Conservation (phyloP, 1,140 invertebrate species). For the Holotrichia oblita region DNA sequence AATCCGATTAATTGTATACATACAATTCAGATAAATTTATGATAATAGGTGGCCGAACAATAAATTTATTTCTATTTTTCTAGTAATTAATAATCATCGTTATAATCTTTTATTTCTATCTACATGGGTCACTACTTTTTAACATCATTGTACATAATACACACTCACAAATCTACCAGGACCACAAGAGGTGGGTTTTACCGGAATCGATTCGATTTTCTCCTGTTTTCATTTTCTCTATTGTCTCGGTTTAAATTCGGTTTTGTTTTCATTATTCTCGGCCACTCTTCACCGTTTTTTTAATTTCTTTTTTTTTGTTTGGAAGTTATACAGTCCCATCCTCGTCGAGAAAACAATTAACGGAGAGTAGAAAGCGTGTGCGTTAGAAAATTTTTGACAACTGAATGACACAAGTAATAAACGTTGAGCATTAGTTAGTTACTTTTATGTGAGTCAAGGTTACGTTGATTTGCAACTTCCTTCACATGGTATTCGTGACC, state of each 20-base stretch:
- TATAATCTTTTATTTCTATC: neutral
- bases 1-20: neutral
- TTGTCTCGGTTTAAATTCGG: neutral
- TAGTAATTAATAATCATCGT: neutral
- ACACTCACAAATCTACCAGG: neutral
- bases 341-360: neutral
- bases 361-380: constrained; percentile 13
- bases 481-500: constrained; percentile 26
- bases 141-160: neutral
- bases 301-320: neutral
- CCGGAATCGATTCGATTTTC: constrained; percentile 16
- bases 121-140: neutral
- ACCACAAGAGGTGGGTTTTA: constrained; percentile 6
- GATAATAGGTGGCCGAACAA: neutral
- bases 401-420: constrained; percentile 29
- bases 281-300: neutral
- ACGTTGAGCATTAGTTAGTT: neutral
- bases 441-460: constrained; percentile 14
- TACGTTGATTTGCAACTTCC: constrained; percentile 29
- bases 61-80: neutral
- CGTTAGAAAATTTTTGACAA: constrained; percentile 7
- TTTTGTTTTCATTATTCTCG: neutral
- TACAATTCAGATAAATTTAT: neutral
- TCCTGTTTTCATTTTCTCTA: neutral
- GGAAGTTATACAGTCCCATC: neutral